A percentile compares a stretch with the other conserved stretches of the same genome.
phyloP scores from a whole-genome alignment of 2,888 invertebrate genomes.

The Drosophila phalerata region DNA sequence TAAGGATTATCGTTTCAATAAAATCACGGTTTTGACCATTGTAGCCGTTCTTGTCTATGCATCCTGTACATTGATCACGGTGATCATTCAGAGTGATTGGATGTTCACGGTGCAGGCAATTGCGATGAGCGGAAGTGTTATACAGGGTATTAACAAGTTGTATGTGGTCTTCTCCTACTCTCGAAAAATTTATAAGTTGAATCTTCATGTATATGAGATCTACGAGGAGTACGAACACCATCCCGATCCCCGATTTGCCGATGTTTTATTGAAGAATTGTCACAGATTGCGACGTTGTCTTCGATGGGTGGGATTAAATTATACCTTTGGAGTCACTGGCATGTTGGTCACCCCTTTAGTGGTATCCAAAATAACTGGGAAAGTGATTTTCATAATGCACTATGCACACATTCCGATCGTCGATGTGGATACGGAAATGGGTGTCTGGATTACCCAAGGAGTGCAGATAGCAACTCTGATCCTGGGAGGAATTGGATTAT shows the following conservation, averaged over 20 bases:
- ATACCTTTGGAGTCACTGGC: constrained; percentile 17
- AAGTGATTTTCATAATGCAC: constrained; percentile 53
- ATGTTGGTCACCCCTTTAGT: constrained; percentile 28
- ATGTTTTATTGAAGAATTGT: constrained; percentile 31
- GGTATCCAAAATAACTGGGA: constrained; percentile 19
- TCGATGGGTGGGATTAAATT: constrained; percentile 20
- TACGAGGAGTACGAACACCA: constrained; percentile 46
- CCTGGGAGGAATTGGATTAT: constrained; percentile 58
- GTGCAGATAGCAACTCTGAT: constrained; percentile 44
- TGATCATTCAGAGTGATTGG: constrained; percentile 43
- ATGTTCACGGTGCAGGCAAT: constrained; percentile 51
- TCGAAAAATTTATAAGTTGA: constrained; percentile 21
- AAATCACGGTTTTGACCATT: constrained; percentile 1
- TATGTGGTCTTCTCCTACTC: constrained; percentile 26
- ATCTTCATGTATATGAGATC: constrained; percentile 25
- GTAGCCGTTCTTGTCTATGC: constrained; percentile 35
- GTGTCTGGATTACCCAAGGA: constrained; percentile 46
- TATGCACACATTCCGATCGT: constrained; percentile 60
- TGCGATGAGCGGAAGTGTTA: constrained; percentile 56
- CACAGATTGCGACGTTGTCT: constrained; percentile 18
- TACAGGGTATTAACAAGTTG: constrained; percentile 61
- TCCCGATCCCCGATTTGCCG: constrained; percentile 33
- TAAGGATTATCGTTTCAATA: constrained; percentile 50
- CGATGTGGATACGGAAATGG: constrained; percentile 48
- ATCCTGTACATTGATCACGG: constrained; percentile 44